Conservation (phyloP, 2,888 invertebrate species). For the Hirtodrosophila duncani region DNA sequence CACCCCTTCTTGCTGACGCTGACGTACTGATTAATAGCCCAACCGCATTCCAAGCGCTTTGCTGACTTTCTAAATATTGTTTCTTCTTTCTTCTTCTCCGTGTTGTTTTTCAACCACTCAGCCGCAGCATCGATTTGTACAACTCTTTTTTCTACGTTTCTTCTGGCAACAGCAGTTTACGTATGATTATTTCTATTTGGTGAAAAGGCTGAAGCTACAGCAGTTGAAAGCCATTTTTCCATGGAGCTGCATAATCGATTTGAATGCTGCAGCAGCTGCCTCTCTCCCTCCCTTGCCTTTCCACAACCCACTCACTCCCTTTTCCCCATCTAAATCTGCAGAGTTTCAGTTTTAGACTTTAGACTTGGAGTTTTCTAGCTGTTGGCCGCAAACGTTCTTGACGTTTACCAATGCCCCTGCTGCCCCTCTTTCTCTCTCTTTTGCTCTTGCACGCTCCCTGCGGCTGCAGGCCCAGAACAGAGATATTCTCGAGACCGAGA, state of each 20-base stretch:
- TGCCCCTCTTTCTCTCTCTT: not conserved
- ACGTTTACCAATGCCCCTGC: conserved; percentile 3
- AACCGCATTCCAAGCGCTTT: conserved; percentile 66
- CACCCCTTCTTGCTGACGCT: conserved; percentile 7
- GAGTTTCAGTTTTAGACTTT: conserved; percentile 17
- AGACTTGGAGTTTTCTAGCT: conserved; percentile 13
- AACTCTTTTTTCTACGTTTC: conserved; percentile 2
- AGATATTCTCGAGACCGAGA: too few species aligned
- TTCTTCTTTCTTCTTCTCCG: conserved; percentile 23
- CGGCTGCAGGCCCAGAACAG: conserved; percentile 34
- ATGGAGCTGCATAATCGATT: conserved; percentile 66
- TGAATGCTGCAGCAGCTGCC: conserved; percentile 44
- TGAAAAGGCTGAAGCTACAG: conserved; percentile 38
- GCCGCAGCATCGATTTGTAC: conserved; percentile 5
- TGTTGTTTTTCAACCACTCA: conserved; percentile 28
- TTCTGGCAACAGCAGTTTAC: too few species aligned
- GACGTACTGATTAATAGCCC: conserved; percentile 71
- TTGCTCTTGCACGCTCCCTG: conserved; percentile 6
- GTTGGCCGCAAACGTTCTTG: conserved; percentile 37
- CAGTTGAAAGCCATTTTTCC: conserved; percentile 31
- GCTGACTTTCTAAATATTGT: conserved; percentile 69
- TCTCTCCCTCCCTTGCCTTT: conserved; percentile 20
- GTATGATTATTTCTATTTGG: conserved; percentile 37
- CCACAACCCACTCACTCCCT: too few species aligned
- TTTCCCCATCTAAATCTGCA: not conserved